Base-by-base conservation (phyloP, 2,888 invertebrate genomes). In the Tiliacea aurago region DNA sequence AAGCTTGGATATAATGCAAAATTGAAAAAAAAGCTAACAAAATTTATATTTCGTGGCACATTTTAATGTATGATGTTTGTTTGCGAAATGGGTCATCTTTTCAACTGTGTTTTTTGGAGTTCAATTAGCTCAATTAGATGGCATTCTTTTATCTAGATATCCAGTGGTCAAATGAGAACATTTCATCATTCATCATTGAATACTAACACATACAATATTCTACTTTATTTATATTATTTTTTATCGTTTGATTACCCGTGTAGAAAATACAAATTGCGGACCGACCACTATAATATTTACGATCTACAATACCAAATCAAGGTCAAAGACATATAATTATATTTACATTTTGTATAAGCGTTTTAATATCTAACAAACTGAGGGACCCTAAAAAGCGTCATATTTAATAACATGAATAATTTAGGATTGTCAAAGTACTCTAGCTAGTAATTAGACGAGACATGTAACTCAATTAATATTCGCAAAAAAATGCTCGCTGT, bases 1-100 rank as follows among this genome's bases (percentile, higher is more conserved):
- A 85, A 89, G 80, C 85, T 74, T 81, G 88, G 86, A 88, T 88
- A 86, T n/a, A n/a, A n/a, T 86, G 87, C 83, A 85, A 88, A 89
- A 91, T 91, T 89, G 87, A 87, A 89, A 89, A 80, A 74, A 86
- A 87, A 41, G 71, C 70, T 51, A 55, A 45, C 62, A 58, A 73
- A 70, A 82, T 81, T 82, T 73, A 77, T 73, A 78, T 76, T 85
- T 73, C 55, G 62, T 28, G 70, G 58, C 43, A 51, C 49, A 58
- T 81, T 70, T 76, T 65, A 69, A 80, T 80, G 62, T 79, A 37
- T 74, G 85, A 62, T 69, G 33, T 49, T 80, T 80, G 80, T 62
- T 56, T 76, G 55, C 49, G 53, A 62, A 73, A 37, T 49, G 49
- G 80, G 43, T 43, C 18, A 49, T 55, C 3, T 73, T 73, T 56